phyloP scores from a whole-genome alignment of 2,797 vertebrate species.

The Sebastes nivosus region DNA sequence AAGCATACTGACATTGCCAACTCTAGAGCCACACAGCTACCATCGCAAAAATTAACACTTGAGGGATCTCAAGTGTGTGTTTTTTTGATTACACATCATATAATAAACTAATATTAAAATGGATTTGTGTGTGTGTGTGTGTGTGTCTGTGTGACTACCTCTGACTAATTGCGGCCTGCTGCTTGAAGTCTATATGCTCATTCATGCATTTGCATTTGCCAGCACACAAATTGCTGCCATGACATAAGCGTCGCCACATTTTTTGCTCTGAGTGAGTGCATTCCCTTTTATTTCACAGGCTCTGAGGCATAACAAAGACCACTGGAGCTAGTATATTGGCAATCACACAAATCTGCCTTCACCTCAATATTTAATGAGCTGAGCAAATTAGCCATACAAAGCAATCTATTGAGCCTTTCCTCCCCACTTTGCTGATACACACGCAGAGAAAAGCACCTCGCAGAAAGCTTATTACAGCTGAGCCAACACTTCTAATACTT shows the following conservation, averaged over 20 bases:
- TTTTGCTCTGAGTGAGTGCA: slow-evolving; percentile 18
- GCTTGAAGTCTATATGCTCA: slow-evolving; percentile 6
- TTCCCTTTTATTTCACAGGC: slow-evolving; percentile 56
- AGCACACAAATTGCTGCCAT: slow-evolving; percentile 34
- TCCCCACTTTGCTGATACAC: slow-evolving; percentile 66
- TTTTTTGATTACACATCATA: background rate
- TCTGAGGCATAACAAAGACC: slow-evolving; percentile 73
- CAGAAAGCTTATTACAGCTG: slow-evolving; percentile 64
- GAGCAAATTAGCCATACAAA: slow-evolving; percentile 82
- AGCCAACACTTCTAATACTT: slow-evolving; percentile 48
- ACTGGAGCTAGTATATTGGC: slow-evolving; percentile 75
- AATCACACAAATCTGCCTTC: slow-evolving; percentile 81
- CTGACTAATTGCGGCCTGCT: background rate
- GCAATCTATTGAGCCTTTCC: slow-evolving; percentile 78
- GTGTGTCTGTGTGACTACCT: background rate
- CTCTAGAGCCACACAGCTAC: background rate
- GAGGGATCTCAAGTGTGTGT: background rate
- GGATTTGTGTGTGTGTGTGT: background rate
- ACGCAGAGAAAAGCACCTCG: slow-evolving; percentile 51
- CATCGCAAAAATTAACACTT: background rate
- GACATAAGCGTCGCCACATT: slow-evolving; percentile 14
- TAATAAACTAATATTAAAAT: background rate
- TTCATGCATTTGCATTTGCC: slow-evolving; percentile 26
- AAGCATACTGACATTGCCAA: background rate
- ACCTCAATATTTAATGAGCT: slow-evolving; percentile 84